Percentiles rank a stretch among this genome's conserved stretches.
These are phyloP conservation scores for Drosophila insularis DNA, from an alignment of 1,140 invertebrate genomes.

Conservation along the genomic window DNA sequence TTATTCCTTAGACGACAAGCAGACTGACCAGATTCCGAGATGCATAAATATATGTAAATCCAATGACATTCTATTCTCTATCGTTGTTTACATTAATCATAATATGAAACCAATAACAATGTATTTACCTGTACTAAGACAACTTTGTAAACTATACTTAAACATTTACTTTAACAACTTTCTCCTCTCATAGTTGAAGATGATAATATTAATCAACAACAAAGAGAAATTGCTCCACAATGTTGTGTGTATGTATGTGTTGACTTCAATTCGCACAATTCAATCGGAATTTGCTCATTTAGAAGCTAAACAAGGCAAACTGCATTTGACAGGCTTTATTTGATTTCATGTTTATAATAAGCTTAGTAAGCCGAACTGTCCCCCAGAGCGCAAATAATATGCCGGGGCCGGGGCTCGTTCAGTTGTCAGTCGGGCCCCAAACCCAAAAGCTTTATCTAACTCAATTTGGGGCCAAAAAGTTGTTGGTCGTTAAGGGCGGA, in stretches of 20 bases:
- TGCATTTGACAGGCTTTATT: slow-evolving; percentile 78
- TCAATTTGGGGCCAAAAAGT: slow-evolving; percentile 58
- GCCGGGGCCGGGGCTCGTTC: neutral
- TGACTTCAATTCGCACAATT: slow-evolving; percentile 48
- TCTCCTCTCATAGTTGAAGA: neutral
- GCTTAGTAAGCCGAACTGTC: slow-evolving; percentile 57
- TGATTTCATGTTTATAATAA: slow-evolving; percentile 73
- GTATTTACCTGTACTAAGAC: too few species aligned
- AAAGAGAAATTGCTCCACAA: neutral
- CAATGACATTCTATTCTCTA: too few species aligned
- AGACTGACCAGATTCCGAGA: too few species aligned
- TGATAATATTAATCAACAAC: neutral
- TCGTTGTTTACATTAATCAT: too few species aligned
- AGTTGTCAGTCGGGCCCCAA: neutral
- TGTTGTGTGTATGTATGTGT: neutral
- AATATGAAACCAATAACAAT: too few species aligned
- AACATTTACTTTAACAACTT: neutral
- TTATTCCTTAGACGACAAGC: too few species aligned
- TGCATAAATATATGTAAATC: too few species aligned
- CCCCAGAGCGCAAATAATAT: slow-evolving; percentile 12
- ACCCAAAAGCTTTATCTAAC: slow-evolving; percentile 46
- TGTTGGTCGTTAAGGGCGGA: slow-evolving; percentile 23
- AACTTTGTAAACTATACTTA: neutral
- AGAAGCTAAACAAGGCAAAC: slow-evolving; percentile 58
- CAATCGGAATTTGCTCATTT: slow-evolving; percentile 64